Evolutionary conservation across 1,140 invertebrate species (phyloP).

Genomic region (Drosophila pruinosa): DNA sequence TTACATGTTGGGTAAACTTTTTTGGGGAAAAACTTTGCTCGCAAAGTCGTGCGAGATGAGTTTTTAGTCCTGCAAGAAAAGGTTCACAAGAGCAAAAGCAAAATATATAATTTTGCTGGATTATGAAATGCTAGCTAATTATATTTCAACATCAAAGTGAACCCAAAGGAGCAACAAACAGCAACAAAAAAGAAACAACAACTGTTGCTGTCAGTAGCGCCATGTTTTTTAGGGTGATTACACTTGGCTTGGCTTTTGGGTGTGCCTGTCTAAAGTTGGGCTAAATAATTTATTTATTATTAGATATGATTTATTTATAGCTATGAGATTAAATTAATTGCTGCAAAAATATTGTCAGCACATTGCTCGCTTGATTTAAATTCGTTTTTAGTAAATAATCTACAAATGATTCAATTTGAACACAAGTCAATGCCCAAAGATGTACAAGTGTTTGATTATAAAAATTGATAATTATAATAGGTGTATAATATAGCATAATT

Average conservation of each 20-base stretch:
- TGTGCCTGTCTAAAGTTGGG: background rate
- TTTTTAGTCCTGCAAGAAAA: background rate
- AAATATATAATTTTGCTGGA: background rate
- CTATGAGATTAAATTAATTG: background rate
- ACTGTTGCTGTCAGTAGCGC: background rate
- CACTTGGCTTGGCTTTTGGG: background rate
- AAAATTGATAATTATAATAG: too few relatives aligned
- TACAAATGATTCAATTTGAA: too few relatives aligned
- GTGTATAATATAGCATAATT: too few relatives aligned
- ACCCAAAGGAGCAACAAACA: background rate
- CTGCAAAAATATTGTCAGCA: background rate
- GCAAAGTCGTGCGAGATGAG: background rate
- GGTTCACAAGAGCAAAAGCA: background rate
- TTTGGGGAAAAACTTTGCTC: background rate
- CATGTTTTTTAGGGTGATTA: slow-evolving; percentile 11
- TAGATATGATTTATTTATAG: background rate
- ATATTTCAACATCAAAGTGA: slow-evolving; percentile 30
- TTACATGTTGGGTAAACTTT: background rate
- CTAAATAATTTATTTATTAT: background rate
- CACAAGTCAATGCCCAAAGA: too few relatives aligned
- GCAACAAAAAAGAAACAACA: background rate
- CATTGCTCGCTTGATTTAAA: too few relatives aligned
- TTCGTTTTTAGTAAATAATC: too few relatives aligned
- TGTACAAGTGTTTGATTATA: too few relatives aligned
- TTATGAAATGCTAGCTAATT: slow-evolving; percentile 31